Conservation (phyloP, 2,888 invertebrate species). For the Pterostichus niger region DNA sequence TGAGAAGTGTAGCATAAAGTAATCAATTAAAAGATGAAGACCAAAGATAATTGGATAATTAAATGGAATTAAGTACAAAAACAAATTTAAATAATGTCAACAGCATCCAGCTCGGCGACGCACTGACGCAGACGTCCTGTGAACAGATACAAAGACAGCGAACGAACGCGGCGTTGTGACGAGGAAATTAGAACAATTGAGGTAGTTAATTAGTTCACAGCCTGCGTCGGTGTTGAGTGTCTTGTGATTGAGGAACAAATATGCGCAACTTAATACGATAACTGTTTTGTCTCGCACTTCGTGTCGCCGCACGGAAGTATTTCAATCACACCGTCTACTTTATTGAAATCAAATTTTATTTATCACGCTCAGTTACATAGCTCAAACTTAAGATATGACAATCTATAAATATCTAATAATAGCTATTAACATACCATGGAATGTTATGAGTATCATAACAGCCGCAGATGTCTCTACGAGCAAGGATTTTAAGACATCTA, state of each 20-base stretch:
- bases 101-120: neutral
- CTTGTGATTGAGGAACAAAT: slow-evolving; percentile 36
- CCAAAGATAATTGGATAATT: slow-evolving; percentile 54
- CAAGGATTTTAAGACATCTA: too few relatives aligned
- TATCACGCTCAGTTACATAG: too few relatives aligned
- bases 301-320: too few relatives aligned
- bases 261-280: slow-evolving; percentile 4
- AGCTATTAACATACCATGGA: too few relatives aligned
- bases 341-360: too few relatives aligned
- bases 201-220: slow-evolving; percentile 45
- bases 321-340: too few relatives aligned
- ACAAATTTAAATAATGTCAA: slow-evolving; percentile 53
- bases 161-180: neutral
- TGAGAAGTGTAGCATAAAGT: slow-evolving; percentile 50
- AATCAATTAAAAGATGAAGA: slow-evolving; percentile 54
- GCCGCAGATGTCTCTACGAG: too few relatives aligned
- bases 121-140: slow-evolving; percentile 11
- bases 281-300: neutral
- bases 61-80: slow-evolving; percentile 54
- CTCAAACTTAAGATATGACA: too few relatives aligned
- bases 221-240: slow-evolving; percentile 6
- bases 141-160: slow-evolving; percentile 12
- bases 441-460: too few relatives aligned
- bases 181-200: slow-evolving; percentile 51
- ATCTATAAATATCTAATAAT: too few relatives aligned